Base-by-base conservation (phyloP, 2,888 invertebrate species). In the Clepsis dumicolana region DNA sequence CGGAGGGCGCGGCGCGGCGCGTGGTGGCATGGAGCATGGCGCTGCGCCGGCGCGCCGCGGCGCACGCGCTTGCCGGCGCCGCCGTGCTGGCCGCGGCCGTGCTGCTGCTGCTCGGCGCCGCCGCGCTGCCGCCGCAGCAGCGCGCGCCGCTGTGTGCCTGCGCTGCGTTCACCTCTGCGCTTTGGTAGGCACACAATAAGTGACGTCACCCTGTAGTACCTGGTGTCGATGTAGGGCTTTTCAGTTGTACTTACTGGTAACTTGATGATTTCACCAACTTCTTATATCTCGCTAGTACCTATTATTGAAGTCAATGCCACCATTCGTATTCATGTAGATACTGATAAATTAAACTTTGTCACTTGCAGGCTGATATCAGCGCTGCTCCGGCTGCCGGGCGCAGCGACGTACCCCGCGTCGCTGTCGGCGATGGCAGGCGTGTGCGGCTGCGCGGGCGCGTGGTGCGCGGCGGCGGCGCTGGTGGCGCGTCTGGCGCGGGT, bases 111-210 rank as follows among this genome's bases (percentile, higher is more conserved):
- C 48, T 74, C 14, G 80, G 86, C 12, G 85, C 87, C 8, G 72
- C 80, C 4, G 70, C 83, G 53, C 76, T 87, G 77, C 87, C 86
- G 60, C 87, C 83, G 7, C 72, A 73, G 24, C 70, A 70, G 2
- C 80, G 91, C 0, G 74, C 85, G 12, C 82, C 90, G 57, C 82
- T 90, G n/a, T 87, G 85, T 14, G 90, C 87, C 0, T 77, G 80
- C 50, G 86, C 91, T 1, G 82, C 91, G 0, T 80, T 90, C 65
- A 80, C 77, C 4, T 77, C 87, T 1, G 81, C 89, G 0, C 71
- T 90, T 0, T 92, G 91, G 92, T 91, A 65, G 70, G 72, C 67
- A 21, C 59, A 18, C 7, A 25, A 1, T 12, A 10, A 18, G 1
- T 2, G 27, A 14, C 21, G 8, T n/a, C n/a, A n/a, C n/a, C n/a